Conservation (phyloP, 2,797 vertebrate genomes). For the Tenualosa thibaudeaui region DNA sequence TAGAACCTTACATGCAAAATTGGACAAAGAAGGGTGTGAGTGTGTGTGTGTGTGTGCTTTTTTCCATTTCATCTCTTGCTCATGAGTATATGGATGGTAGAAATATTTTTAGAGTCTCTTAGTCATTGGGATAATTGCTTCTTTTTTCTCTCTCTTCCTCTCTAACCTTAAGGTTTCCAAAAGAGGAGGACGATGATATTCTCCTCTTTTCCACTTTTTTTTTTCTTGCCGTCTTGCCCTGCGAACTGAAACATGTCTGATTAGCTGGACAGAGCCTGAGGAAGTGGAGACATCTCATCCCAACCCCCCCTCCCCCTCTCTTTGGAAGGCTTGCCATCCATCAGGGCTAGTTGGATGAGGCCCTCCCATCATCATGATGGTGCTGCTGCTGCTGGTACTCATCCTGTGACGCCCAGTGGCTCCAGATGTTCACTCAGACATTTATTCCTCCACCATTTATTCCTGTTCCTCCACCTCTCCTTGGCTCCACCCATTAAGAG, state of each 20-base stretch:
- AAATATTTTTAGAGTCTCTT: constrained; percentile 32
- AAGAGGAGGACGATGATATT: background rate
- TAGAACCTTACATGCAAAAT: constrained; percentile 35
- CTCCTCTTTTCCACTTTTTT: background rate
- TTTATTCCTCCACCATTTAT: background rate
- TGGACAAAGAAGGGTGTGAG: background rate
- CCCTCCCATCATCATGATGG: background rate
- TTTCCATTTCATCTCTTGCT: background rate
- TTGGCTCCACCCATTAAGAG: background rate
- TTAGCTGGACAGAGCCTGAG: background rate
- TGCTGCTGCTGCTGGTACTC: background rate
- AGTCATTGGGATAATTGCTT: constrained; percentile 37
- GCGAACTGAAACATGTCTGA: background rate
- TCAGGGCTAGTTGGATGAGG: background rate
- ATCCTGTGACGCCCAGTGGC: background rate
- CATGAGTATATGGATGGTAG: constrained; percentile 5
- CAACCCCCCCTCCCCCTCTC: background rate
- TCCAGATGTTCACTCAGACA: background rate
- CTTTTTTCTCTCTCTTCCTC: background rate
- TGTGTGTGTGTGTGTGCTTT: background rate
- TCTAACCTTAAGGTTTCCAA: constrained; percentile 18
- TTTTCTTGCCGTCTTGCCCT: background rate
- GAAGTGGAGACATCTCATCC: background rate
- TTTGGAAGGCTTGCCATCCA: background rate
- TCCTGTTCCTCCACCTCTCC: background rate